These are phyloP conservation scores for Amphiura filiformis DNA, from an alignment of 35 echinoderm and acorn worm genomes.

Conservation along the genomic window DNA sequence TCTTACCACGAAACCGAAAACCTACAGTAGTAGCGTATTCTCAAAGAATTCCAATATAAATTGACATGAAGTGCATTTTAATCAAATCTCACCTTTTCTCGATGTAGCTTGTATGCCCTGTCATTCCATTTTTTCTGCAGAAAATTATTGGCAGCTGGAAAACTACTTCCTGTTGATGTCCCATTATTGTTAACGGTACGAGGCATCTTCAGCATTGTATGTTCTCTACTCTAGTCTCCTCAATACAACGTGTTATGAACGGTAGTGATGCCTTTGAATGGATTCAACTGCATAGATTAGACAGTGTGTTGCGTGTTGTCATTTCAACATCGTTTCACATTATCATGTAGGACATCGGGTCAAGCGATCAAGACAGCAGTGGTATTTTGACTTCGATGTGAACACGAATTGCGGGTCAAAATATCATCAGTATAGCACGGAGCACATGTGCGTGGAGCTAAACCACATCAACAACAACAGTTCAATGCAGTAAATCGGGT, in stretches of 20 bases:
- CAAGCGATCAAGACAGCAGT: not conserved
- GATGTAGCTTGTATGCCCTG: slow-evolving; percentile 63
- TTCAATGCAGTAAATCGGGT: too few relatives aligned
- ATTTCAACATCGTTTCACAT: not conserved
- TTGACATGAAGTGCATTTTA: not conserved
- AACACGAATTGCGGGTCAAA: too few relatives aligned
- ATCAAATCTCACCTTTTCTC: slow-evolving; percentile 59
- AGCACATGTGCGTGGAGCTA: too few relatives aligned
- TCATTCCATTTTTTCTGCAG: slow-evolving; percentile 88
- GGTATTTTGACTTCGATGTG: not conserved
- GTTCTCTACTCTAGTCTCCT: too few relatives aligned
- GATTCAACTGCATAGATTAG: not conserved
- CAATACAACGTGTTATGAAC: not conserved
- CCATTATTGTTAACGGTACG: not conserved
- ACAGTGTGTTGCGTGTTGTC: not conserved
- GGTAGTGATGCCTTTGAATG: not conserved
- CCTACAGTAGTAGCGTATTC: too few relatives aligned
- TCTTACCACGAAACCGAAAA: too few relatives aligned
- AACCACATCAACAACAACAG: too few relatives aligned
- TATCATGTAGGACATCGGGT: not conserved
- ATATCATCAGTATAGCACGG: too few relatives aligned
- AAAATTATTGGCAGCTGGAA: slow-evolving; percentile 64
- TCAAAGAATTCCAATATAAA: too few relatives aligned
- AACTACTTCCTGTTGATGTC: not conserved
- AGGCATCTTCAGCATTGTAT: not conserved